These are phyloP conservation scores for Pterostichus niger DNA, from an alignment of 2,888 invertebrate species.

Conservation along the genomic window DNA sequence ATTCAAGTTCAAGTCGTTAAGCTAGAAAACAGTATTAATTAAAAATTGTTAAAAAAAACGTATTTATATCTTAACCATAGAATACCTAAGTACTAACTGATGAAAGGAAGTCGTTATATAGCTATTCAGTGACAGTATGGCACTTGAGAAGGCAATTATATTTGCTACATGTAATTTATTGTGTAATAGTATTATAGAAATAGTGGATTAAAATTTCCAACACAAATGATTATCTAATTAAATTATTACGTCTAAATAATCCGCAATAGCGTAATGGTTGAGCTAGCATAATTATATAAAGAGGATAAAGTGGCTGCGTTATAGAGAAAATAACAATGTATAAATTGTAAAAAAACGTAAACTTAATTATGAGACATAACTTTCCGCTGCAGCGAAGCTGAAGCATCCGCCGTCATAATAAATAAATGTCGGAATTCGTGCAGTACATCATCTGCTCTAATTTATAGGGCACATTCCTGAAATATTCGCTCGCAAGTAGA, in stretches of 20 bases:
- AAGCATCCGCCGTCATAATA: slow-evolving; percentile 57
- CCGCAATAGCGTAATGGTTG: neutral
- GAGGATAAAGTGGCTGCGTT: neutral
- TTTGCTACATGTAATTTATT: too few relatives aligned
- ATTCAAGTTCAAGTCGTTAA: too few relatives aligned
- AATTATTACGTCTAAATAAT: slow-evolving; percentile 34
- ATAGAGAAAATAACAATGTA: slow-evolving; percentile 31
- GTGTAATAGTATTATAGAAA: too few relatives aligned
- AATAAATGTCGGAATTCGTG: slow-evolving; percentile 58
- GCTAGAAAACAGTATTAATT: too few relatives aligned
- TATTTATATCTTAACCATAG: too few relatives aligned
- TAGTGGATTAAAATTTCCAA: neutral
- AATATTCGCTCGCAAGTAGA: slow-evolving; percentile 40
- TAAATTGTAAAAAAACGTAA: slow-evolving; percentile 32
- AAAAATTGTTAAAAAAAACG: too few relatives aligned
- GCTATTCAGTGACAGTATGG: too few relatives aligned
- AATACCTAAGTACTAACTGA: too few relatives aligned
- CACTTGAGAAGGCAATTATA: too few relatives aligned
- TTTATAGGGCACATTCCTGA: slow-evolving; percentile 58
- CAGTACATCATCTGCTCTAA: slow-evolving; percentile 52
- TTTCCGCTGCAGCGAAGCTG: slow-evolving; percentile 21
- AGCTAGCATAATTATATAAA: slow-evolving; percentile 15
- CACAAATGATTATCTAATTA: slow-evolving; percentile 21
- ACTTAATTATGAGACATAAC: slow-evolving; percentile 46
- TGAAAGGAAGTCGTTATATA: too few relatives aligned